phyloP scores from a whole-genome alignment of 1,140 invertebrate genomes.

The Drosophila kanapiae region DNA sequence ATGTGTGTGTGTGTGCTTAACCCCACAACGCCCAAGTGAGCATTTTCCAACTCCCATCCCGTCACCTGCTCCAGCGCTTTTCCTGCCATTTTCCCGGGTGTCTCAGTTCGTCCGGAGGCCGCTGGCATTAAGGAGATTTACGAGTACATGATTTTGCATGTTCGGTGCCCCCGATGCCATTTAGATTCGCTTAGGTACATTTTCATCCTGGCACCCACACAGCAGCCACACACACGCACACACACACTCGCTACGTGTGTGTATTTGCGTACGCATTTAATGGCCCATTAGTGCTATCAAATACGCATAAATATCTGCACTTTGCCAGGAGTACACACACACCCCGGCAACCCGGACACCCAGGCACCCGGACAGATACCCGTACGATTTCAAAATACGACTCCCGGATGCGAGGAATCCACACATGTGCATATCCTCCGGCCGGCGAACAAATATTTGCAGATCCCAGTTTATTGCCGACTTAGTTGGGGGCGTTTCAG shows the following conservation, averaged over 20 bases:
- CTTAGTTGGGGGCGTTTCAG: slow-evolving; percentile 11
- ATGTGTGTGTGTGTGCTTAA: slow-evolving; percentile 35
- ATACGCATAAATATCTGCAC: slow-evolving; percentile 84
- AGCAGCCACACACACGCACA: slow-evolving; percentile 21
- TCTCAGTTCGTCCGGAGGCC: slow-evolving; percentile 67
- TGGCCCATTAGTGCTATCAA: slow-evolving; percentile 83
- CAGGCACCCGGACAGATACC: slow-evolving; percentile 6
- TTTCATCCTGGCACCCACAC: slow-evolving; percentile 73
- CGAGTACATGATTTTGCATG: slow-evolving; percentile 84
- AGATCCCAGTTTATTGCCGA: slow-evolving; percentile 57
- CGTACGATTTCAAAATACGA: slow-evolving; percentile 40
- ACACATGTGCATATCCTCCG: slow-evolving; percentile 11
- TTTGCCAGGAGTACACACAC: slow-evolving; percentile 61
- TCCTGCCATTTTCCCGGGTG: slow-evolving; percentile 44
- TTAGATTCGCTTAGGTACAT: slow-evolving; percentile 84
- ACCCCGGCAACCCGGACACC: slow-evolving; percentile 9
- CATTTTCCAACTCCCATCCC: slow-evolving; percentile 9
- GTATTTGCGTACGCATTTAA: slow-evolving; percentile 83
- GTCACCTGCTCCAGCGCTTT: slow-evolving; percentile 25
- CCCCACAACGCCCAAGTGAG: slow-evolving; percentile 27
- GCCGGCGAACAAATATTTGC: slow-evolving; percentile 52
- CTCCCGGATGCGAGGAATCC: slow-evolving; percentile 35
- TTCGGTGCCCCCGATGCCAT: slow-evolving; percentile 81
- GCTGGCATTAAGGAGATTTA: slow-evolving; percentile 81
- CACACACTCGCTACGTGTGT: slow-evolving; percentile 51